Base-by-base conservation (phyloP, 2,797 vertebrate genomes). In the Acanthis flammea region DNA sequence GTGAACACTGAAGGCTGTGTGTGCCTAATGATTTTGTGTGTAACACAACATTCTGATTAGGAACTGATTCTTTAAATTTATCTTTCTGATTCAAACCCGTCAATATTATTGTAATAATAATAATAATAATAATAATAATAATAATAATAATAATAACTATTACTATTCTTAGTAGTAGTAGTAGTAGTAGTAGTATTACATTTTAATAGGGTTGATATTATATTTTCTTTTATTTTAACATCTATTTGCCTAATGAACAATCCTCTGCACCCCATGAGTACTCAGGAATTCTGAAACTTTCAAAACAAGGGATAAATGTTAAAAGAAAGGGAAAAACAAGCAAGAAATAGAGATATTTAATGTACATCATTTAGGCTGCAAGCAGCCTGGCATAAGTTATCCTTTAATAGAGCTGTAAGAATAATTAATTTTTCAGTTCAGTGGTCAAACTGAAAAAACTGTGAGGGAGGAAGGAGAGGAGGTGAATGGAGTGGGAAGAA, bases 351-450 rank as follows among this genome's bases (percentile, higher is more conserved):
- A 87, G 65, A 91, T 90, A 87, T 79, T 95, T 79, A 71, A 75
- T 94, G 72, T 39, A 95, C 71, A 68, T 80, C 21, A 72, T 51
- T 63, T 62, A 58, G 65, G 17, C 58, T 80, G 65, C 44, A 77
- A 80, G 65, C 61, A 92, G 74, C 74, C 77, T 88, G 80, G 62
- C 91, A 68, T 80, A 94, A 95, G 68, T 74, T 90, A 77, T 83
- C 42, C 65, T 92, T 91, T 95, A 96, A 94, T 86, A 96, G 89
- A 96, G 85, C 65, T 96, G 92, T 94, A 94, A 86, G 87, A 96
- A 94, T 94, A 96, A 94, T 92, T 95, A 95, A 95, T 96, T 96
- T 96, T 96, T 95, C 96, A 96, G 87, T 94, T 96, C 89, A 94
- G 78, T 92, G 66, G 78, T 88, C 91, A 95, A 94, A 96, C 92